phyloP scores from a whole-genome alignment of 1,140 invertebrate species.

The Phocides pigmalion region DNA sequence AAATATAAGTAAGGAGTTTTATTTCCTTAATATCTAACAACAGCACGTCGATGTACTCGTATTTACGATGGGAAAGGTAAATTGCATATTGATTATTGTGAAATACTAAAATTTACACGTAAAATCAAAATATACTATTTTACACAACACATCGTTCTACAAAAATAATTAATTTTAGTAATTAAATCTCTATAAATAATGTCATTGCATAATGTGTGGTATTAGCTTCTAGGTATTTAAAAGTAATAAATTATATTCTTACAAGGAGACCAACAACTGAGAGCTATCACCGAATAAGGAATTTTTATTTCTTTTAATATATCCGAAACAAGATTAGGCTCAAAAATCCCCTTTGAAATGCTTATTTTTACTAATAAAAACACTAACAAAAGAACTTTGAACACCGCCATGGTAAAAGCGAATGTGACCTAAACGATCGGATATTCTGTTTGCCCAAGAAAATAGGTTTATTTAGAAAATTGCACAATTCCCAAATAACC shows the following conservation, averaged over 20 bases:
- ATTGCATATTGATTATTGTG: too few relatives aligned
- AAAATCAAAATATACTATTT: too few relatives aligned
- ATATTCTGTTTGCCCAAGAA: constrained; percentile 30
- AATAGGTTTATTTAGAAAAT: constrained; percentile 41
- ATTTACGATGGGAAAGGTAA: too few relatives aligned
- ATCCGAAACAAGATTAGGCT: constrained; percentile 45
- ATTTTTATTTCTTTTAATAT: constrained; percentile 45
- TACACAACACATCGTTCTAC: too few relatives aligned
- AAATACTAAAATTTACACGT: too few relatives aligned
- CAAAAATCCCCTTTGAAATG: constrained; percentile 11
- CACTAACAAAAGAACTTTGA: background rate
- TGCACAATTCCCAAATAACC: constrained; percentile 26
- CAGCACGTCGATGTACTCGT: too few relatives aligned
- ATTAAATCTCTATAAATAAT: too few relatives aligned
- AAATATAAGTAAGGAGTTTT: too few relatives aligned
- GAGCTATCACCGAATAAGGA: constrained; percentile 47
- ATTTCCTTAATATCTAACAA: too few relatives aligned
- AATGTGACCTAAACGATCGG: background rate
- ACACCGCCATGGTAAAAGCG: background rate
- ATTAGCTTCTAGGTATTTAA: too few relatives aligned
- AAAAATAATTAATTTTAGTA: too few relatives aligned
- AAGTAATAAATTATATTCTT: constrained; percentile 41
- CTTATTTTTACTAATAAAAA: constrained; percentile 8
- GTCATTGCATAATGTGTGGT: too few relatives aligned
- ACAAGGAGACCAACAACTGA: constrained; percentile 56